Base-by-base conservation (phyloP, 2,797 vertebrate species). In the Sebastes kiyomatsui region DNA sequence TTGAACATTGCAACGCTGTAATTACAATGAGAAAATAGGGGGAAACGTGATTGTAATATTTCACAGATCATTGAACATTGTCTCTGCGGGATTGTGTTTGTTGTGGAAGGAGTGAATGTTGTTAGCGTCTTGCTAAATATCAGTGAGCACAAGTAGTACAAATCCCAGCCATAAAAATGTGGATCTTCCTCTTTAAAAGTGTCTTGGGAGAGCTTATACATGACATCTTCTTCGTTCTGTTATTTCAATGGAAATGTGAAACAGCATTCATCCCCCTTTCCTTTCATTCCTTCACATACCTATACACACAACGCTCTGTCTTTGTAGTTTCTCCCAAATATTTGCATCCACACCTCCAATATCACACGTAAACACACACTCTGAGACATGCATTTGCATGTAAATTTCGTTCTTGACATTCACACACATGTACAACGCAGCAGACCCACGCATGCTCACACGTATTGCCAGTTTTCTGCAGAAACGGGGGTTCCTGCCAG, bases 401-500 rank as follows among this genome's bases (percentile, higher is more conserved):
- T 66, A 88, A 77, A 77, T 81, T 55, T 8, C 62, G 58, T n/a
- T 60, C 12, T 75, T 82, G 59, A 75, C 75, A 75, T 77, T 72
- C 62, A 82, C 75, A 84, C 71, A 74, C 54, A 70, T 52, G 38
- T 55, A 65, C 60, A 72, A 56, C 13, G 33, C 22, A 52, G 61
- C 42, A 62, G 72, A 79, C 33, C 16, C 73, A 68, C 64, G 56
- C 56, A 58, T 56, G 23, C 61, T 28, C 77, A 56, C 16, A 77
- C 58, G 71, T 27, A 69, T 65, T 60, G n/a, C 59, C 32, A 18
- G 33, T 83, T 77, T 73, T 76, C 32, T 82, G 58, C 80, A 78
- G 72, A 79, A 76, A 64, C 61, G 66, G 74, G 35, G 76, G 52
- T 82, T 81, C 64, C 67, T 87, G 88, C 87, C 87, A 91, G 85